phyloP scores from a whole-genome alignment of 2,888 invertebrate species.

The Nebria salina region DNA sequence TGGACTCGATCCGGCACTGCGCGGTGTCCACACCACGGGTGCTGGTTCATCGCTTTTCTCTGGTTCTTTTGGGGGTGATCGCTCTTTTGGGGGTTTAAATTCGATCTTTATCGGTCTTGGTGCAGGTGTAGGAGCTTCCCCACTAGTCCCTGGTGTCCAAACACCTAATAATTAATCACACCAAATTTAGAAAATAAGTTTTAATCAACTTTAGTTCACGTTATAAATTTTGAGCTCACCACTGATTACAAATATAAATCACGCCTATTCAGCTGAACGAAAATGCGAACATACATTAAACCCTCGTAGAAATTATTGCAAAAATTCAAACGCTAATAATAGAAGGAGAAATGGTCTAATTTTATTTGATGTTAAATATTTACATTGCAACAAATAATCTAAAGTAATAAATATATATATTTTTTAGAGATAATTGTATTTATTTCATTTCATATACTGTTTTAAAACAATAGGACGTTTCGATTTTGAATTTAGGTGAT shows the following conservation, averaged over 20 bases:
- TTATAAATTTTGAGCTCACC: not conserved
- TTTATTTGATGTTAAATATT: too few species aligned
- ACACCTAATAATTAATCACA: constrained; percentile 59
- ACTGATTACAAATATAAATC: constrained; percentile 13
- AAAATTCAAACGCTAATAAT: too few species aligned
- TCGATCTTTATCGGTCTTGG: constrained; percentile 48
- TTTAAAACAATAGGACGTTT: not conserved
- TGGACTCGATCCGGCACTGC: constrained; percentile 77
- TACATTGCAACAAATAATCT: too few species aligned
- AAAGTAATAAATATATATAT: too few species aligned
- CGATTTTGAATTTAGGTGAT: not conserved
- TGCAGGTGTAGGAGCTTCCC: constrained; percentile 49
- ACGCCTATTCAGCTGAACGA: not conserved
- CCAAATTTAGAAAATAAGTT: constrained; percentile 1
- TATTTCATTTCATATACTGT: too few species aligned
- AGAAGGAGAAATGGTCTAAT: too few species aligned
- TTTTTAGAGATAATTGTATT: too few species aligned
- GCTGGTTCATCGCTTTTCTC: constrained; percentile 65
- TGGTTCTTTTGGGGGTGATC: constrained; percentile 47
- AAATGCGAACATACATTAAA: not conserved
- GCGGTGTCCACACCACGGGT: constrained; percentile 82
- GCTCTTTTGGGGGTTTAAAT: constrained; percentile 49
- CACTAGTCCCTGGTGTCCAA: constrained; percentile 69
- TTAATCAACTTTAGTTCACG: not conserved
- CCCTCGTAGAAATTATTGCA: too few species aligned